Percentiles rank a stretch among this genome's conserved stretches.
phyloP scores from a whole-genome alignment of 2,797 vertebrate genomes.

The Hoplostethus mediterraneus region DNA sequence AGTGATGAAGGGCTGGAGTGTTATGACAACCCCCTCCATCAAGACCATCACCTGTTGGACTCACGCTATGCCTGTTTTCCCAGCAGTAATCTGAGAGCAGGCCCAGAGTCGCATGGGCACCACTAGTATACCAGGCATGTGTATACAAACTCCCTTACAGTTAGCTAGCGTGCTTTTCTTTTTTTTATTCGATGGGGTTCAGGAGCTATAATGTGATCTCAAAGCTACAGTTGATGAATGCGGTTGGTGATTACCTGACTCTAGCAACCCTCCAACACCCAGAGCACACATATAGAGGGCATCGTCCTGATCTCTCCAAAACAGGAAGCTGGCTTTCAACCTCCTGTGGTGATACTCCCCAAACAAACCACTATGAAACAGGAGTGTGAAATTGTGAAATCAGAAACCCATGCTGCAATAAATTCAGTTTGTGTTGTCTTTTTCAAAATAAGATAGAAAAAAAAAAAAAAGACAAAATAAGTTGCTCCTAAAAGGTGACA shows the following conservation, averaged over 20 bases:
- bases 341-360: background rate
- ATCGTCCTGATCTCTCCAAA: slow-evolving; percentile 16
- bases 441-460: background rate
- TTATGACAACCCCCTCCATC: slow-evolving; percentile 77
- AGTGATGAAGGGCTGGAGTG: slow-evolving; percentile 50
- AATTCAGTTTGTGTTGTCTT: background rate
- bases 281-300: background rate
- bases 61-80: slow-evolving; percentile 68
- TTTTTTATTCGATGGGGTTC: too few relatives aligned
- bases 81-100: slow-evolving; percentile 69
- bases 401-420: background rate
- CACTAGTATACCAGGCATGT: slow-evolving; percentile 37
- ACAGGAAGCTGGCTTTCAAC: slow-evolving; percentile 1
- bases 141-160: background rate
- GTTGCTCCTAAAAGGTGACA: background rate
- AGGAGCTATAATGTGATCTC: too few relatives aligned
- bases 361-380: background rate
- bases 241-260: too few relatives aligned
- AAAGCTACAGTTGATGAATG: too few relatives aligned
- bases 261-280: too few relatives aligned
- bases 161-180: background rate
- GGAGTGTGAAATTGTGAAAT: background rate
- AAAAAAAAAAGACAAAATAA: slow-evolving; percentile 17
- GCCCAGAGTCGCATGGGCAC: slow-evolving; percentile 34
- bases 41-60: slow-evolving; percentile 78